Evolutionary conservation across 2,113 vertebrate genomes (phyloP).

Genomic region (Sebastes schlegelii): DNA sequence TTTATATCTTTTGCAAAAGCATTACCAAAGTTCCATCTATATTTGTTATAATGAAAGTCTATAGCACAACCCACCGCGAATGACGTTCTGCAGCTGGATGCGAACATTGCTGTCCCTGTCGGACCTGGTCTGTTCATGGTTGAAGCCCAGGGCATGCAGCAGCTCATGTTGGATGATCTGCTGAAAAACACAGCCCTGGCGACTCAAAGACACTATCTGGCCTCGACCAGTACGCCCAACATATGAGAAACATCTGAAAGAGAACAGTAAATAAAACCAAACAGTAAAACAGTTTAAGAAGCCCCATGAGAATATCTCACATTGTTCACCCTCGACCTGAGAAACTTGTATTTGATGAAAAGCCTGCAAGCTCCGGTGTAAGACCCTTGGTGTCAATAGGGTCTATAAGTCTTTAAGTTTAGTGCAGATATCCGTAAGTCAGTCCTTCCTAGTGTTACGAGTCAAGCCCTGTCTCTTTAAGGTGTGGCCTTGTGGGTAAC

Average conservation of each 20-base stretch:
- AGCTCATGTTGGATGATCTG: slow-evolving; percentile 17
- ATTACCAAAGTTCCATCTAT: background rate
- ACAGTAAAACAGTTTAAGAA: background rate
- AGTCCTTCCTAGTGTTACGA: too few species aligned
- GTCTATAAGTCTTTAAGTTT: background rate
- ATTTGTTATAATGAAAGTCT: background rate
- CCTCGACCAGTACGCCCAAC: slow-evolving; percentile 60
- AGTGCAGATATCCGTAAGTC: too few species aligned
- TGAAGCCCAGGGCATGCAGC: slow-evolving; percentile 25
- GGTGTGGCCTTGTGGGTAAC: too few species aligned
- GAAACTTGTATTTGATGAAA: background rate
- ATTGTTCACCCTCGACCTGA: slow-evolving; percentile 12
- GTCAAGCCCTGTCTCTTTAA: too few species aligned
- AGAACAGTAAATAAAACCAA: background rate
- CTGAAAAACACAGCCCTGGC: slow-evolving; percentile 63
- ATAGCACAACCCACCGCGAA: slow-evolving; percentile 58
- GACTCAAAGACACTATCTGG: slow-evolving; percentile 77
- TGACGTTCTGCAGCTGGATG: slow-evolving; percentile 74
- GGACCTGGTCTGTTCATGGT: slow-evolving; percentile 83
- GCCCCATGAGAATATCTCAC: background rate
- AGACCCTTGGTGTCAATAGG: background rate
- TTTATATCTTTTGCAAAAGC: background rate
- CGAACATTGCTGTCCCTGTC: slow-evolving; percentile 79
- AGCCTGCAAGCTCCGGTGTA: background rate
- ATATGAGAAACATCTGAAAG: slow-evolving; percentile 79